These are phyloP conservation scores for Sebastes schlegelii DNA, from an alignment of 2,113 vertebrate genomes.

Conservation along the genomic window DNA sequence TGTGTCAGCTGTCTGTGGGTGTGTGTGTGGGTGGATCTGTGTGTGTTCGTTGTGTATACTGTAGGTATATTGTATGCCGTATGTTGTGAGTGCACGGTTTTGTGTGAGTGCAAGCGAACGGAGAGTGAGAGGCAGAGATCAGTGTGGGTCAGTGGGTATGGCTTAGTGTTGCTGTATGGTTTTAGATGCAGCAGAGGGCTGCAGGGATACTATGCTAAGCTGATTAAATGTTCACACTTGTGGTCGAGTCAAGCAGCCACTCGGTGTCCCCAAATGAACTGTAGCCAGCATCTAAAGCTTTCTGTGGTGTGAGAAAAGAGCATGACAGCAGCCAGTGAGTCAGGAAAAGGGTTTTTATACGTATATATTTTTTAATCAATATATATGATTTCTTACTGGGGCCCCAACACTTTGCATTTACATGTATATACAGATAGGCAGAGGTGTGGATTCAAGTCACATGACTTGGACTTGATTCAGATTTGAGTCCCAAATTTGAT, in stretches of 20 bases:
- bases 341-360: background rate
- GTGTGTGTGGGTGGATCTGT: constrained; percentile 9
- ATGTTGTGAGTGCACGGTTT: constrained; percentile 10
- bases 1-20: constrained; percentile 48
- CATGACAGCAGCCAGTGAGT: background rate
- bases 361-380: background rate
- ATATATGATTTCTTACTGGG: no score
- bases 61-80: constrained; percentile 15
- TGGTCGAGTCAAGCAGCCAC: constrained; percentile 55
- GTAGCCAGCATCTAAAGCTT: constrained; percentile 32
- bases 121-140: constrained; percentile 36
- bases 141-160: constrained; percentile 38
- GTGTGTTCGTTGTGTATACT: background rate
- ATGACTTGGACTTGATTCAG: no score
- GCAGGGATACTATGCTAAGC: constrained; percentile 53
- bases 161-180: constrained; percentile 35
- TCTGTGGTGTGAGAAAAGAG: background rate
- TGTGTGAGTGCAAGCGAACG: constrained; percentile 8
- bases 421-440: no score
- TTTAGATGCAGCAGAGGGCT: constrained; percentile 37
- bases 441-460: no score
- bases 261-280: constrained; percentile 40
- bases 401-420: background rate
- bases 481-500: no score
- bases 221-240: constrained; percentile 64